Percentiles rank a stretch among this genome's conserved stretches.
Conservation (phyloP, 2,888 invertebrate genomes). For the Thymelicus sylvestris region DNA sequence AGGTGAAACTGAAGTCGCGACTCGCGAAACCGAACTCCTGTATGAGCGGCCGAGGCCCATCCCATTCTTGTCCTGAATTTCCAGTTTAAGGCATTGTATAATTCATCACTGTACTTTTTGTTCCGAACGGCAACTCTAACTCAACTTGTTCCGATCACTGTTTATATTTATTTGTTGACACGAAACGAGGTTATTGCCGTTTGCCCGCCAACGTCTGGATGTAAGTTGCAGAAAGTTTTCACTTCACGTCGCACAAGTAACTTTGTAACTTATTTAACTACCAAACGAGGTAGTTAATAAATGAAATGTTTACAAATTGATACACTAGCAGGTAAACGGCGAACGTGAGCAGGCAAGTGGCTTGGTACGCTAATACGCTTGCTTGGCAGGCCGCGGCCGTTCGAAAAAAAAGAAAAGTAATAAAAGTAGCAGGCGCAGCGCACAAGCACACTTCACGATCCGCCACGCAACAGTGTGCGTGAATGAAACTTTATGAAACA, state of each 20-base stretch:
- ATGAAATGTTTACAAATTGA: conserved; percentile 52
- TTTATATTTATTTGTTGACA: conserved; percentile 81
- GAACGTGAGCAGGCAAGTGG: conserved; percentile 62
- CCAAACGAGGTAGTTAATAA: conserved; percentile 42
- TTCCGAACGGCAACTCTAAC: conserved; percentile 56
- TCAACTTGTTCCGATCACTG: conserved; percentile 71
- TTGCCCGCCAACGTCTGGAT: conserved; percentile 69
- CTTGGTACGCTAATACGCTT: background rate
- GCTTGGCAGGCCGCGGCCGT: conserved; percentile 48
- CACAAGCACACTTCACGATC: conserved; percentile 61
- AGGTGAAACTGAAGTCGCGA: conserved; percentile 74
- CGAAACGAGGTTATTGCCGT: conserved; percentile 75
- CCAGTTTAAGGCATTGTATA: conserved; percentile 77
- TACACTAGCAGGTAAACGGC: conserved; percentile 68
- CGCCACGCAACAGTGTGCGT: conserved; percentile 72
- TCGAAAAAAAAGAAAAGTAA: conserved; percentile 71
- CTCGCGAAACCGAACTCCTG: conserved; percentile 68
- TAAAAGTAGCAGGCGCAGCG: conserved; percentile 57
- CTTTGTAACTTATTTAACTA: conserved; percentile 48
- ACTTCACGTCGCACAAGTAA: conserved; percentile 54
- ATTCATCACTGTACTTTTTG: conserved; percentile 72
- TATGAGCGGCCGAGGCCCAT: conserved; percentile 68
- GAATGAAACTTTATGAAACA: conserved; percentile 55
- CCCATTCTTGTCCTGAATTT: conserved; percentile 74
- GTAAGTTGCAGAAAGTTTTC: conserved; percentile 64